phyloP scores from a whole-genome alignment of 2,797 vertebrate genomes.

The Cirrhinus mrigala region DNA sequence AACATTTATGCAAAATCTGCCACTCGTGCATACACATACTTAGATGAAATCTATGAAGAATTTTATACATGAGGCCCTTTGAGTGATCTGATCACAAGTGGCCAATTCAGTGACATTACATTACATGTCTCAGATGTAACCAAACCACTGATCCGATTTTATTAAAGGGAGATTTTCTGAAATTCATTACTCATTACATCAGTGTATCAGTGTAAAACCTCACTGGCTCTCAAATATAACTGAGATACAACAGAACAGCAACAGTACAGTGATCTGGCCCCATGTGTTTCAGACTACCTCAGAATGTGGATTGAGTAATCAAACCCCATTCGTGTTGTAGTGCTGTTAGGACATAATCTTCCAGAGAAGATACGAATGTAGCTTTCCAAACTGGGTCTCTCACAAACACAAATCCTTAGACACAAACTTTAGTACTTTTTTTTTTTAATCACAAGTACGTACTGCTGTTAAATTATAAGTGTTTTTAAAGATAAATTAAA shows the following conservation, averaged over 20 bases:
- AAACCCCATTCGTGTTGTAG: neutral
- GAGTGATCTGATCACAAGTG: neutral
- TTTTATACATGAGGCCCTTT: neutral
- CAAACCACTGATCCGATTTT: neutral
- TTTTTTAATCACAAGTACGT: neutral
- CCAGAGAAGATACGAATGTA: neutral
- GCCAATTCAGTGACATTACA: neutral
- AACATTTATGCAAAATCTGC: neutral
- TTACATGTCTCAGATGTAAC: neutral
- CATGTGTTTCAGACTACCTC: neutral
- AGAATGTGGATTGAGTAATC: neutral
- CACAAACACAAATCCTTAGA: neutral
- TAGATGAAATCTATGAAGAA: neutral
- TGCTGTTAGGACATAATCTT: neutral
- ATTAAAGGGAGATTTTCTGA: neutral
- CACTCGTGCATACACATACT: too few relatives aligned
- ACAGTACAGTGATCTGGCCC: neutral
- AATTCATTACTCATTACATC: neutral
- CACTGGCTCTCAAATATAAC: neutral
- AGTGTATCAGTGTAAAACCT: too few relatives aligned
- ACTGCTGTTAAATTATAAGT: neutral
- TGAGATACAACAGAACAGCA: neutral
- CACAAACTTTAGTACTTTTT: neutral
- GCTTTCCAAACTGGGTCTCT: slow-evolving; percentile 1
- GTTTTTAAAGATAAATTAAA: neutral